Evolutionary conservation across 2,113 vertebrate genomes (phyloP).

Genomic region (Sciurus niger): DNA sequence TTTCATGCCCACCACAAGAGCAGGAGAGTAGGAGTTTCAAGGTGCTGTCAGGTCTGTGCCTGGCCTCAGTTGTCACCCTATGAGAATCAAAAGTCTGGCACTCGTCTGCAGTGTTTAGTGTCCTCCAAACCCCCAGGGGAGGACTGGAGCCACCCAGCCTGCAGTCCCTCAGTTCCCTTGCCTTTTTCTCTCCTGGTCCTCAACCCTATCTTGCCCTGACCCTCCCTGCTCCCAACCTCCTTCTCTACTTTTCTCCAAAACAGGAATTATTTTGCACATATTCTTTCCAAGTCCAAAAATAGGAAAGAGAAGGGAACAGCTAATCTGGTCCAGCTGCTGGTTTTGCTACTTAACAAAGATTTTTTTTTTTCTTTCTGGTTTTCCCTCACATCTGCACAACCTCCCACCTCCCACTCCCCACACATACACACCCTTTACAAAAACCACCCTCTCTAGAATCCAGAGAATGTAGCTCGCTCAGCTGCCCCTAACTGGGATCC

Average conservation of each 20-base stretch:
- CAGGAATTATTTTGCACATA: conserved; percentile 81
- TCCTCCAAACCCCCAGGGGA: background rate
- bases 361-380: conserved; percentile 60
- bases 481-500: background rate
- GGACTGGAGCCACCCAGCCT: no score
- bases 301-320: conserved; percentile 78
- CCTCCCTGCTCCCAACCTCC: conserved; percentile 15
- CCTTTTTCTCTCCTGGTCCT: conserved; percentile 19
- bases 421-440: background rate
- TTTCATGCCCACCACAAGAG: background rate
- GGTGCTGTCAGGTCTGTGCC: background rate
- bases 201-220: background rate
- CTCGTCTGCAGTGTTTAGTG: background rate
- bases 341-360: conserved; percentile 73
- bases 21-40: background rate
- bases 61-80: background rate
- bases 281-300: conserved; percentile 82
- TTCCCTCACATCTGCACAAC: conserved; percentile 66
- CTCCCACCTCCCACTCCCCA: background rate
- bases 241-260: conserved; percentile 80
- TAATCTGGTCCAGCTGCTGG: conserved; percentile 80
- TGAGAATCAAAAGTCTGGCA: background rate
- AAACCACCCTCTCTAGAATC: conserved; percentile 4
- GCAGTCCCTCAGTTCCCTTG: background rate
- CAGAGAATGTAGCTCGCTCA: conserved; percentile 15